Evolutionary conservation across 2,797 vertebrate species (phyloP).

Genomic region (Macropodus opercularis): DNA sequence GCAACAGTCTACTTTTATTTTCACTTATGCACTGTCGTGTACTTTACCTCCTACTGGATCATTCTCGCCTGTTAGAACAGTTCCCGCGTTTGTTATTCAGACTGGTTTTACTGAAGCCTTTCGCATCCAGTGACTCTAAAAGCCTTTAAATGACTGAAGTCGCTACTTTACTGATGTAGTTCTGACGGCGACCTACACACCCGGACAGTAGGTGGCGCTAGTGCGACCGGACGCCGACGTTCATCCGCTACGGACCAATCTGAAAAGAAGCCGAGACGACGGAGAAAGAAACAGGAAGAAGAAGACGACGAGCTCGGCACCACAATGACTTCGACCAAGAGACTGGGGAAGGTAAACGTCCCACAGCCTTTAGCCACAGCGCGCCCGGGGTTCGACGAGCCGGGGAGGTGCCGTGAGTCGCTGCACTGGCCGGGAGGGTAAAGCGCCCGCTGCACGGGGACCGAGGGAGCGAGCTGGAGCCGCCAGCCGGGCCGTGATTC

Average conservation of each 20-base stretch:
- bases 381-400: no score
- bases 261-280: conserved; percentile 33
- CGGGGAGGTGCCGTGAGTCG: no score
- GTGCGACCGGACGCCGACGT: accelerated
- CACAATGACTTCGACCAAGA: conserved; percentile 63
- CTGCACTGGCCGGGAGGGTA: conserved; percentile 28
- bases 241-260: not conserved
- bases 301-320: conserved; percentile 27
- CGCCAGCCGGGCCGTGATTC: conserved; percentile 28
- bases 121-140: no score
- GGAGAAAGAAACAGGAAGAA: conserved; percentile 64
- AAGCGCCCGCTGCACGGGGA: conserved; percentile 32
- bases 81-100: no score
- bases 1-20: no score
- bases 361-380: accelerated
- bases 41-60: no score
- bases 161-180: no score
- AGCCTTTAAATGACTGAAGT: no score
- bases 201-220: conserved; percentile 28
- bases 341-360: conserved; percentile 63
- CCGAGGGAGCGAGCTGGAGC: conserved; percentile 17
- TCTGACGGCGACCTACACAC: not conserved
- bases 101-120: no score
- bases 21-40: no score
- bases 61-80: no score